A percentile compares a stretch with the other conserved stretches of the same genome.
Evolutionary conservation across 2,113 vertebrate genomes (phyloP).

Genomic region (Verasper variegatus): DNA sequence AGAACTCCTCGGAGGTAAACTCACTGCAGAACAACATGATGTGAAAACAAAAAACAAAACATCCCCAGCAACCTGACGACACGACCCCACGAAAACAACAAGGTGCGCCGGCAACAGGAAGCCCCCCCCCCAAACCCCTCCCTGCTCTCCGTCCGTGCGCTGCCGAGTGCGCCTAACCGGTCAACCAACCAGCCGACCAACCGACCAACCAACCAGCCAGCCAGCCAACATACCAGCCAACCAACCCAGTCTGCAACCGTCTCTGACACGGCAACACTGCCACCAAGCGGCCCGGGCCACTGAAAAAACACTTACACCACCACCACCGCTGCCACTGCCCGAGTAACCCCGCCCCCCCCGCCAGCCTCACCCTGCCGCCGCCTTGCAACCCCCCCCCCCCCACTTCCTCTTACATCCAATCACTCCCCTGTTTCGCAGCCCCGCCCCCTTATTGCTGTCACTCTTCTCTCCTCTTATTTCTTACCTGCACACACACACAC

Average conservation of each 20-base stretch:
- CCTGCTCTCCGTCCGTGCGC: conserved; percentile 44
- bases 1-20: conserved; percentile 89
- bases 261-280: conserved; percentile 77
- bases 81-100: conserved; percentile 20
- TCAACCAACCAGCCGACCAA: background rate
- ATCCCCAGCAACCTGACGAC: conserved; percentile 55
- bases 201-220: too few relatives aligned
- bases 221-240: conserved; percentile 54
- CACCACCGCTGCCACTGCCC: conserved; percentile 38
- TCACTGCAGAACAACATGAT: conserved; percentile 98
- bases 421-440: conserved; percentile 60
- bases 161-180: conserved; percentile 50
- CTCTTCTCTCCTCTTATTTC: conserved; percentile 56
- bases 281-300: conserved; percentile 61
- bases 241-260: conserved; percentile 69
- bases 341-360: conserved; percentile 33
- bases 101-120: background rate
- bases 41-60: conserved; percentile 71
- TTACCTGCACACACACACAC: conserved; percentile 48
- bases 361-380: conserved; percentile 36
- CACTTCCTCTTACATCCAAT: conserved; percentile 31
- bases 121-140: background rate
- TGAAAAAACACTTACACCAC: conserved; percentile 45
- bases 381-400: conserved; percentile 25
- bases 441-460: conserved; percentile 70